Evolutionary conservation across 2,797 vertebrate species (phyloP).

Genomic region (Gastrophryne carolinensis): DNA sequence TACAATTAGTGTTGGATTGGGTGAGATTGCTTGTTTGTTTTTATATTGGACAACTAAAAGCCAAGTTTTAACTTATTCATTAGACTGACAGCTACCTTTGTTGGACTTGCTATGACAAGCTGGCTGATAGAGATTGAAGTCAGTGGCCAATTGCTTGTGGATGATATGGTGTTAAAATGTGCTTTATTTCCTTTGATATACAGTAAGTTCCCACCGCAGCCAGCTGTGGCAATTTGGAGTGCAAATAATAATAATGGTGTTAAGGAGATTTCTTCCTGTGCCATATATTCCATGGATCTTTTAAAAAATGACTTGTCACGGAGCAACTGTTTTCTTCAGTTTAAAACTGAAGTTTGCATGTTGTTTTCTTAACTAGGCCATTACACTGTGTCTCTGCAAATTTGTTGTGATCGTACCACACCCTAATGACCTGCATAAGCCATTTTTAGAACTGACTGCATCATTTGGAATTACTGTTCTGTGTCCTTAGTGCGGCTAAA

Average conservation of each 20-base stretch:
- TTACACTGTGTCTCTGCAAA: neutral
- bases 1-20: no score
- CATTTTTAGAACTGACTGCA: neutral
- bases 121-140: neutral
- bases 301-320: neutral
- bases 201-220: neutral
- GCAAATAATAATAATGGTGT: neutral
- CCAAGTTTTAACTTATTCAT: no score
- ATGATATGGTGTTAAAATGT: neutral
- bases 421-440: neutral
- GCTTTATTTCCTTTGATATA: neutral
- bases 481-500: neutral
- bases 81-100: no score
- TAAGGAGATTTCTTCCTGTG: neutral
- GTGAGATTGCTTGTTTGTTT: no score
- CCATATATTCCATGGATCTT: neutral
- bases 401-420: neutral
- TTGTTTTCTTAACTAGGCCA: neutral
- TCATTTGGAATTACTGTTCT: neutral
- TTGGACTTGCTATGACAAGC: neutral
- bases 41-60: no score
- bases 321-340: neutral
- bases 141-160: neutral
- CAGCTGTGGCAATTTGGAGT: neutral
- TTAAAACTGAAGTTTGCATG: neutral